These are phyloP conservation scores for Chrysolina americana DNA, from an alignment of 2,888 invertebrate species.

Conservation along the genomic window DNA sequence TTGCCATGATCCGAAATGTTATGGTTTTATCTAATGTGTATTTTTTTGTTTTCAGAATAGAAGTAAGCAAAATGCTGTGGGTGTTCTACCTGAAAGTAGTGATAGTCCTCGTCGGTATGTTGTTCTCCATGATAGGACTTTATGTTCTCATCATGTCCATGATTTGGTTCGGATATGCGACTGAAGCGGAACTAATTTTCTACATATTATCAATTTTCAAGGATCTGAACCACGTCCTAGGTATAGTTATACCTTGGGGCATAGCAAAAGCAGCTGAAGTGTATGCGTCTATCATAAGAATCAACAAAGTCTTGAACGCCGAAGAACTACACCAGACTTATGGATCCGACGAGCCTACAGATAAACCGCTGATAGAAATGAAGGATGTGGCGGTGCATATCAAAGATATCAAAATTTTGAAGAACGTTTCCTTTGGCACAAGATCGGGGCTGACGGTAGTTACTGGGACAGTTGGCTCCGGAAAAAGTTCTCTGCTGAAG, in stretches of 20 bases:
- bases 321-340: constrained; percentile 79
- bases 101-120: constrained; percentile 58
- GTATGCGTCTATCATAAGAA: constrained; percentile 79
- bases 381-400: constrained; percentile 54
- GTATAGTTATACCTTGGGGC: constrained; percentile 89
- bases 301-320: constrained; percentile 74
- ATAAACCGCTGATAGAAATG: constrained; percentile 53
- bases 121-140: constrained; percentile 61
- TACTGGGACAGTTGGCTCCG: constrained; percentile 78
- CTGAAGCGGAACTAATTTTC: constrained; percentile 88
- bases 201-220: constrained; percentile 91
- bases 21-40: too few relatives aligned
- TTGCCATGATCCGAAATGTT: too few relatives aligned
- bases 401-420: constrained; percentile 64
- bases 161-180: constrained; percentile 77
- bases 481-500: constrained; percentile 72
- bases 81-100: constrained; percentile 60
- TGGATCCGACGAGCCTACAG: constrained; percentile 42
- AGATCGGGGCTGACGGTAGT: constrained; percentile 70
- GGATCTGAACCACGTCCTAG: constrained; percentile 87
- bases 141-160: constrained; percentile 71
- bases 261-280: constrained; percentile 86
- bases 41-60: constrained; percentile 71
- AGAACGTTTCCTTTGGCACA: constrained; percentile 61
- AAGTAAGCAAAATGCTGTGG: constrained; percentile 73